These are phyloP conservation scores for Periophthalmodon schlosseri DNA, from an alignment of 2,113 vertebrate genomes.

Conservation along the genomic window DNA sequence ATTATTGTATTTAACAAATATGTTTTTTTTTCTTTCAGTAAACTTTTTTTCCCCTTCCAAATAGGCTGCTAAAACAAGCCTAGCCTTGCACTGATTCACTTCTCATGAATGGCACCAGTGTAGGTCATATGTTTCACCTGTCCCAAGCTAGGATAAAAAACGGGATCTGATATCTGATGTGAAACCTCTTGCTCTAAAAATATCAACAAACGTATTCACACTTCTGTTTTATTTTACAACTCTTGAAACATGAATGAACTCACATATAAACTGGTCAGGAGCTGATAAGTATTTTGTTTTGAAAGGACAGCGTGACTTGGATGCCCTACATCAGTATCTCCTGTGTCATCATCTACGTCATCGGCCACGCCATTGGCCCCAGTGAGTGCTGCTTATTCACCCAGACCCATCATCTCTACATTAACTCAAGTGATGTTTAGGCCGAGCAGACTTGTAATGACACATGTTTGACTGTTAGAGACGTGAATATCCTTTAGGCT, in stretches of 20 bases:
- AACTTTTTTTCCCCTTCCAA: too few species aligned
- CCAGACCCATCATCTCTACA: slow-evolving; percentile 48
- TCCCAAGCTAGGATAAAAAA: not conserved
- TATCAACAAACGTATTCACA: too few species aligned
- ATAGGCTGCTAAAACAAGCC: too few species aligned
- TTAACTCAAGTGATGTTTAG: slow-evolving; percentile 64
- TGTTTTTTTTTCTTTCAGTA: too few species aligned
- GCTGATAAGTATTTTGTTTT: slow-evolving; percentile 37
- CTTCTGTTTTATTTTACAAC: not conserved
- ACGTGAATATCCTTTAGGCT: slow-evolving; percentile 16
- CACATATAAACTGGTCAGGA: not conserved
- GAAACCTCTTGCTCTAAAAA: too few species aligned
- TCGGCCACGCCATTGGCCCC: slow-evolving; percentile 89
- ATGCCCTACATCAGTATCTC: slow-evolving; percentile 90
- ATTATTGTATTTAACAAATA: too few species aligned
- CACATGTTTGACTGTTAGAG: slow-evolving; percentile 25
- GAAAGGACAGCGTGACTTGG: slow-evolving; percentile 77
- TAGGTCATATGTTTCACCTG: not conserved
- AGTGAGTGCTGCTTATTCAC: slow-evolving; percentile 79
- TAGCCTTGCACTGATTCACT: too few species aligned
- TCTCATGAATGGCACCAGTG: not conserved
- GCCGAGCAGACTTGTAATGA: slow-evolving; percentile 51
- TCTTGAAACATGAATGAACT: too few species aligned
- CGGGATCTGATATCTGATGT: too few species aligned
- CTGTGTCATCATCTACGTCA: slow-evolving; percentile 85